Conservation (phyloP, 2,888 invertebrate genomes). For the Tubulanus polymorphus region DNA sequence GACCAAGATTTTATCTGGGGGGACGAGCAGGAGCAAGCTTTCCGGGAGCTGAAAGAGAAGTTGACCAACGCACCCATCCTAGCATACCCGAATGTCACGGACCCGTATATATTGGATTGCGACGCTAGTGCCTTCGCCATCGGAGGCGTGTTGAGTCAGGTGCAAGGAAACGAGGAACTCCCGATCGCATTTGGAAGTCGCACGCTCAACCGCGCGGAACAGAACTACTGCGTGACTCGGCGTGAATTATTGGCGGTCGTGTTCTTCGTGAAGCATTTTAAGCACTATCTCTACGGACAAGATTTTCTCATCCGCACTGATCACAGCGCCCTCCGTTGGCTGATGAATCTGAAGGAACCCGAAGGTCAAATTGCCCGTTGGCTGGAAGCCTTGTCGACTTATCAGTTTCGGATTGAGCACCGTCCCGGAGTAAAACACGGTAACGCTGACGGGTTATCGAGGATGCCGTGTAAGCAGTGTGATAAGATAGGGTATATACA, state of each 20-base stretch:
- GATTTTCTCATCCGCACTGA: constrained; percentile 15
- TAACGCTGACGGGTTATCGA: constrained; percentile 19
- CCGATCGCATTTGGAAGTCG: constrained; percentile 7
- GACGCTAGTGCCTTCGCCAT: constrained; percentile 3
- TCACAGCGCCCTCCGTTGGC: constrained; percentile 16
- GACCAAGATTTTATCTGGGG: constrained; percentile 7
- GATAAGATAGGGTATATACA: too few species aligned
- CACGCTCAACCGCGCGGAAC: constrained; percentile 1
- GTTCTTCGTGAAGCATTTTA: constrained; percentile 5
- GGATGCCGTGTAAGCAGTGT: too few species aligned
- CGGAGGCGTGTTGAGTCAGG: constrained; percentile 10
- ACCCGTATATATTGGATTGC: background rate
- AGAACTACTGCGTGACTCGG: constrained; percentile 9
- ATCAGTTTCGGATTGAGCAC: constrained; percentile 18
- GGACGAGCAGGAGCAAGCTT: background rate
- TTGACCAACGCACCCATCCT: constrained; percentile 11
- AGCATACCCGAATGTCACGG: constrained; percentile 4
- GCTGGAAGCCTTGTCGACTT: constrained; percentile 17
- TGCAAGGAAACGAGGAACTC: constrained; percentile 3
- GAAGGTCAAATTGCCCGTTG: constrained; percentile 17
- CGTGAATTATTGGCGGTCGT: constrained; percentile 8
- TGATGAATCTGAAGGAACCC: constrained; percentile 20
- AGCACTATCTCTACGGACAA: constrained; percentile 9
- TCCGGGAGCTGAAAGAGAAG: background rate
- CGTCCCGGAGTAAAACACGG: constrained; percentile 18